Conservation (phyloP, 2,113 vertebrate genomes). For the Grammomys surdaster region DNA sequence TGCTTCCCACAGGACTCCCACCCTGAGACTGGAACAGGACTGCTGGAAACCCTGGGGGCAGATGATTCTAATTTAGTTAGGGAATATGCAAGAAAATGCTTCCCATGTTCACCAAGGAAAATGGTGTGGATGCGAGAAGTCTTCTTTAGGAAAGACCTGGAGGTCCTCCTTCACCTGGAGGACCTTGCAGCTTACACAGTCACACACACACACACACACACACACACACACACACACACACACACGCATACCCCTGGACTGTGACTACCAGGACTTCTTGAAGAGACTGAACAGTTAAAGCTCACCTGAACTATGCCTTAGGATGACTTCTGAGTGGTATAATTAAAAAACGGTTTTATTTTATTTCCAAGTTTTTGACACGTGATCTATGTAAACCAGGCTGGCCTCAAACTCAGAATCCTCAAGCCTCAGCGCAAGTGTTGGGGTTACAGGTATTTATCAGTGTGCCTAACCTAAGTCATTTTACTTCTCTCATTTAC, state of each 20-base stretch:
- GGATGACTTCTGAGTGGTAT: neutral
- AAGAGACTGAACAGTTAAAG: neutral
- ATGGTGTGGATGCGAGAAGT: neutral
- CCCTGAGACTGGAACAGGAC: neutral
- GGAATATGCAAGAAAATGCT: constrained; percentile 5
- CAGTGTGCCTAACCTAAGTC: neutral
- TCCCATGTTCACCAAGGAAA: neutral
- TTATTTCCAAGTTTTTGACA: neutral
- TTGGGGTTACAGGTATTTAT: neutral
- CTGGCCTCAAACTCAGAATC: neutral
- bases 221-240: neutral
- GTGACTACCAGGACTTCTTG: neutral
- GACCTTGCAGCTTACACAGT: neutral
- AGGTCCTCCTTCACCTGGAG: too few relatives aligned
- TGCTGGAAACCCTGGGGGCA: neutral
- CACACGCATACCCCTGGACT: neutral
- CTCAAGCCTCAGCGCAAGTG: neutral
- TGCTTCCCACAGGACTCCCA: neutral
- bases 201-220: neutral
- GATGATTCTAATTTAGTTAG: constrained; percentile 19
- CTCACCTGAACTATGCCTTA: neutral
- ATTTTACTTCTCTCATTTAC: neutral
- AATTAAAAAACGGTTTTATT: neutral
- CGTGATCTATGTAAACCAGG: neutral
- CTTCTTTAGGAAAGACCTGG: neutral